Evolutionary conservation across 2,888 invertebrate species (phyloP).

Genomic region (Lasioglossum morio): DNA sequence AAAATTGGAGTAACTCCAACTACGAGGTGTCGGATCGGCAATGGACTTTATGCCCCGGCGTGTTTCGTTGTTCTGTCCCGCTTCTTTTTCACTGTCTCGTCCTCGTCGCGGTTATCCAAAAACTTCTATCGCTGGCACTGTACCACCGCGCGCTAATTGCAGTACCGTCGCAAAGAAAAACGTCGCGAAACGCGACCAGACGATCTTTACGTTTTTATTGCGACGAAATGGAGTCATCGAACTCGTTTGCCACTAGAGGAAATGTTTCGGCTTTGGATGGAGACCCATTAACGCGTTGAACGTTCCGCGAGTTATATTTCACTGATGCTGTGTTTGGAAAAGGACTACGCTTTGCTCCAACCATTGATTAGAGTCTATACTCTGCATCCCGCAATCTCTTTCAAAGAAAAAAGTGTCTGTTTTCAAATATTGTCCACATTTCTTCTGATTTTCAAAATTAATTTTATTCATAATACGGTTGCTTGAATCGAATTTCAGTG

Average conservation of each 20-base stretch:
- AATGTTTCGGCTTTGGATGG: neutral
- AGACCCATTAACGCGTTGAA: neutral
- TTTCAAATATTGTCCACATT: too few relatives aligned
- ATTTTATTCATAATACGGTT: too few relatives aligned
- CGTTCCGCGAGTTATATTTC: neutral
- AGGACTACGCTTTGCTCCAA: too few relatives aligned
- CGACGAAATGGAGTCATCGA: neutral
- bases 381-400: too few relatives aligned
- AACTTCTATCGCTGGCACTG: slow-evolving; percentile 10
- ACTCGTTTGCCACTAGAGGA: neutral
- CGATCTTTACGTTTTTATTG: slow-evolving; percentile 1
- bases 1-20: slow-evolving; percentile 82
- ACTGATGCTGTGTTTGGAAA: neutral
- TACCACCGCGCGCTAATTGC: slow-evolving; percentile 8
- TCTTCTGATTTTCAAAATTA: too few relatives aligned
- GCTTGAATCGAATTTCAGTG: too few relatives aligned
- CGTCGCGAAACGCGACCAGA: neutral
- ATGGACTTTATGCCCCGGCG: slow-evolving; percentile 52
- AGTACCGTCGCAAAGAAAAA: neutral
- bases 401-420: too few relatives aligned
- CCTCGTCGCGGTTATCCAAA: slow-evolving; percentile 8
- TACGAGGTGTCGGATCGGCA: slow-evolving; percentile 72
- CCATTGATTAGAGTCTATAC: too few relatives aligned
- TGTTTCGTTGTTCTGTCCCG: slow-evolving; percentile 40
- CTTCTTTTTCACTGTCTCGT: neutral